Percentiles rank a stretch among this genome's conserved stretches.
These are phyloP conservation scores for Nothocercus julius DNA, from an alignment of 2,113 vertebrate genomes.

Conservation along the genomic window DNA sequence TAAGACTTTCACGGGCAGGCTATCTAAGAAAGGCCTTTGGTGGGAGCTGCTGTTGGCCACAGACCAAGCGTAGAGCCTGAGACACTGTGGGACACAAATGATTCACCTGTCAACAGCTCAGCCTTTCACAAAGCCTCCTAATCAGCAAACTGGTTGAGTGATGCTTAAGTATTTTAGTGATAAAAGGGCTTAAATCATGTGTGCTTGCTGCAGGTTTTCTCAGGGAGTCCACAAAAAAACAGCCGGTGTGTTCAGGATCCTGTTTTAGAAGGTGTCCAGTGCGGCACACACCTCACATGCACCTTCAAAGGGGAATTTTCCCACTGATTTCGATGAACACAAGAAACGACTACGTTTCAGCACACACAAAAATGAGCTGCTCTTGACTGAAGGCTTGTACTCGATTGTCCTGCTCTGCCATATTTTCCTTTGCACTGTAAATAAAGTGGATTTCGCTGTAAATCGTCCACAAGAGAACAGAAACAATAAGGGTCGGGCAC, in stretches of 20 bases:
- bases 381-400: constrained; percentile 28
- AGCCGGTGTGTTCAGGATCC: background rate
- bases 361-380: constrained; percentile 20
- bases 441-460: constrained; percentile 49
- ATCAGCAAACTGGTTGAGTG: background rate
- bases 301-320: constrained; percentile 20
- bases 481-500: constrained; percentile 40
- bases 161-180: background rate
- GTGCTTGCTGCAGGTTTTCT: background rate
- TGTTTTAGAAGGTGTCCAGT: background rate
- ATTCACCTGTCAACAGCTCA: constrained; percentile 43
- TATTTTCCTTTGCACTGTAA: constrained; percentile 52
- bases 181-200: background rate
- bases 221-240: background rate
- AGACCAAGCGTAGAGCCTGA: constrained; percentile 38
- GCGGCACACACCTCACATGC: background rate
- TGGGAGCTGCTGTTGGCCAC: constrained; percentile 45
- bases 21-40: constrained; percentile 5
- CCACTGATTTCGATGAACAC: rapidly evolving
- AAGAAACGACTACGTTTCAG: background rate
- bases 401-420: constrained; percentile 18
- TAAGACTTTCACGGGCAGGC: constrained; percentile 22
- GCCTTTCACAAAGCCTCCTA: background rate
- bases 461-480: constrained; percentile 48
- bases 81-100: constrained; percentile 31